A percentile compares a stretch with the other conserved stretches of the same genome.
Evolutionary conservation across 2,888 invertebrate species (phyloP).

Genomic region (Rhyacophila evoluta): DNA sequence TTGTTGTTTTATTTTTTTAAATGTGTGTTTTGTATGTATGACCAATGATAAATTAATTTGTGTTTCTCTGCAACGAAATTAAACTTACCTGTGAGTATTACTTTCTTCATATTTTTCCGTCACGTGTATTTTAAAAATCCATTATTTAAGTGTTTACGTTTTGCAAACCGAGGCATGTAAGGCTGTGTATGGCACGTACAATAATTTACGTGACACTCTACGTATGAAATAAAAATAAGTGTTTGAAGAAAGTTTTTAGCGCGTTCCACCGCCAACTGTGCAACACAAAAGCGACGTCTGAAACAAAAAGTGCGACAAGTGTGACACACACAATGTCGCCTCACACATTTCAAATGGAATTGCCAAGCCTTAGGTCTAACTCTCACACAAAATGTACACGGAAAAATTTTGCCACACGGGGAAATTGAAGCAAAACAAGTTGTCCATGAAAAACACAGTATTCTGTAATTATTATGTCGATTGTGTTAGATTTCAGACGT

Average conservation of each 20-base stretch:
- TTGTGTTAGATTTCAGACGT: too few relatives aligned
- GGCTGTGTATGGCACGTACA: not conserved
- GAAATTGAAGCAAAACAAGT: not conserved
- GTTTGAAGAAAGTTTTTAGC: constrained; percentile 17
- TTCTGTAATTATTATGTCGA: too few relatives aligned
- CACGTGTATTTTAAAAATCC: not conserved
- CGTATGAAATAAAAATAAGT: not conserved
- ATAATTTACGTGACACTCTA: constrained; percentile 5
- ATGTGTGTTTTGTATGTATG: too few relatives aligned
- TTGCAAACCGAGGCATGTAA: not conserved
- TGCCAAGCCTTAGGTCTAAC: constrained; percentile 16
- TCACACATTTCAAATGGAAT: constrained; percentile 16
- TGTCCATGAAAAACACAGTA: not conserved
- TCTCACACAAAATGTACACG: not conserved
- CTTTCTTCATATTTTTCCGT: not conserved
- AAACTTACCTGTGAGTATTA: too few relatives aligned
- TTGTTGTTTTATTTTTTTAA: too few relatives aligned
- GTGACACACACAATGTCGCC: constrained; percentile 18
- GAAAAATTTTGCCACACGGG: not conserved
- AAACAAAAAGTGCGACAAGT: constrained; percentile 9
- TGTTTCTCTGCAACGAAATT: too few relatives aligned
- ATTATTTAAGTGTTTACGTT: not conserved
- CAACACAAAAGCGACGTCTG: constrained; percentile 18
- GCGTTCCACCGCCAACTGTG: constrained; percentile 22
- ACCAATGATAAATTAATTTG: too few relatives aligned